Evolutionary conservation across 2,888 invertebrate species (phyloP), one percentile per base, ranked within the genome.

Genomic region (Nymphalis polychloros): DNA sequence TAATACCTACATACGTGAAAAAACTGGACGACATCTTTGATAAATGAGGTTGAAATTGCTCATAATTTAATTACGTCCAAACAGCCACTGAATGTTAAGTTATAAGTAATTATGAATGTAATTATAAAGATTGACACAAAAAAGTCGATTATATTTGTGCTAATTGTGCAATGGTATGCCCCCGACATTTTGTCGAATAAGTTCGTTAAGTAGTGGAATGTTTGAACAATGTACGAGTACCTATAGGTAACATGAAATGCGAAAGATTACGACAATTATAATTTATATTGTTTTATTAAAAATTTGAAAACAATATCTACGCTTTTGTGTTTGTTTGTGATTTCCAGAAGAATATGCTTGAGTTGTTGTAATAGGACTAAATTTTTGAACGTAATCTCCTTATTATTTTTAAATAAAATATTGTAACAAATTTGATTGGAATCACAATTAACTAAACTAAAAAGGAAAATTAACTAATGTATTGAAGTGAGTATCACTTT

Each of bases 91-190:
- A 66, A 61, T 61, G 66, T 47, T 60, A 61, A 52, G 46, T 61
- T 66, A 23, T 65, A 41, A 41, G 41, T 41, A 65, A 65, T 66
- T 55, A 66, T 23, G 66, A 35, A 55, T 53, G 8, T 60, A 61
- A 66, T 66, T 66, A 60, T 55, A 48, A 66, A 66, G 59, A 61
- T 61, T 66, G 65, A 31, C 20, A 61, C 61, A 66, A 66, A 66
- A 66, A 66, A 46, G n/a, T 4, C 17, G 27, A 2, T 65, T 60
- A 49, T 61, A 41, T 61, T 61, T 53, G 20, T 48, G 61, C 20
- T 61, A 55, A 61, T 66, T 61, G 53, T 31, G 47, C 60, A 61
- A 31, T 55, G 55, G 55, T 55, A 55, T 55, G n/a, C 55, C 16
- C 8, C 20, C 60, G 66, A 66, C 53, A 53, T 66, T 60, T 53